Base-by-base conservation (phyloP, 2,888 invertebrate genomes). In the Oscheius onirici region DNA sequence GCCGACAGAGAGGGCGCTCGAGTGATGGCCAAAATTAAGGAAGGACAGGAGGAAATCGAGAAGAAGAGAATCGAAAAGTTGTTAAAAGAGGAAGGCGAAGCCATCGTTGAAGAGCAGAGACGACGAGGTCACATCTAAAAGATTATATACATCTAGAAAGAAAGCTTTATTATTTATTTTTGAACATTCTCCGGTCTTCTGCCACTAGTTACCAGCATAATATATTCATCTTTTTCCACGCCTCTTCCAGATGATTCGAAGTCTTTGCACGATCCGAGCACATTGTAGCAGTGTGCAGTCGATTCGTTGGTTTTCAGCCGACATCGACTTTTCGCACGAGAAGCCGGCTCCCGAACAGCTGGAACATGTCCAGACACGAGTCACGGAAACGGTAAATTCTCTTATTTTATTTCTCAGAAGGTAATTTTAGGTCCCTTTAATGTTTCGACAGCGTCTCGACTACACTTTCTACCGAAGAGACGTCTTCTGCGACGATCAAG, bases 401-500 rank as follows among this genome's bases (percentile, higher is more conserved):
- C n/a, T n/a, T 1, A 13, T 1, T 22, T 26, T 20, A 1, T 49
- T 54, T 40, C 44, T 68, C n/a, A 73, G 46, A 65, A 69, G n/a
- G 57, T 70, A 3, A 20, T 63, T 69, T 46, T 20, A 84, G 84
- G 76, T 82, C n/a, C 85, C 85, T 13, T 60, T 84, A 58, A 81
- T 86, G 81, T 86, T 86, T 66, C 76, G 80, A 8, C 76, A 78
- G 26, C 78, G 81, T 10, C 69, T 87, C 63, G 86, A 86, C 72
- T 86, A 79, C 73, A 86, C 86, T 6, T 87, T 86, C 70, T 86
- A 86, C 74, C 72, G 78, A n/a, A 80, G 77, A 49, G 83, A 87
- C 69, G 85, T 86, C 17, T 54, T 86, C 22, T 76, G 83, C 44
- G 83, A 86, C 41, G 81, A 86, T 73, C 82, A 87, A 65, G 85